Conservation (phyloP, 1,140 invertebrate genomes). For the Ostrea edulis region DNA sequence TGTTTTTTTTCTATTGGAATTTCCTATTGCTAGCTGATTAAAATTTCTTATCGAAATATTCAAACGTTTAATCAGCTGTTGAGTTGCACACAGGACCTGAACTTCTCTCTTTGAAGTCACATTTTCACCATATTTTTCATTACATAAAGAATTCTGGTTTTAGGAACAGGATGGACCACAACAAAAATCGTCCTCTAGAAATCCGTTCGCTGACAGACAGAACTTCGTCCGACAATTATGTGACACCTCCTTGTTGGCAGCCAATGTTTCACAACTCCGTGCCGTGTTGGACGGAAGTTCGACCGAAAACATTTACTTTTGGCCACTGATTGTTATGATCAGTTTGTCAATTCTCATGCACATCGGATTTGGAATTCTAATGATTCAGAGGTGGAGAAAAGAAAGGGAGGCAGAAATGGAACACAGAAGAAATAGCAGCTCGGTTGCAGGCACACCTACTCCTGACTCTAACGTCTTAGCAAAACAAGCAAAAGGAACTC, state of each 20-base stretch:
- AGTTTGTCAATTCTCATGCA: not conserved
- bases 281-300: not conserved
- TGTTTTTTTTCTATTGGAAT: no score
- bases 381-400: not conserved
- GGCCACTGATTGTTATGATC: not conserved
- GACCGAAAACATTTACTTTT: not conserved
- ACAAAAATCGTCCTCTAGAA: not conserved
- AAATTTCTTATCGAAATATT: not conserved
- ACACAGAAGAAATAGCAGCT: no score
- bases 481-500: not conserved
- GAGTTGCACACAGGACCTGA: not conserved
- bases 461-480: no score
- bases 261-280: conserved; percentile 3
- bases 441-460: no score
- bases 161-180: not conserved
- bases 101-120: not conserved
- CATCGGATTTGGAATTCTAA: not conserved
- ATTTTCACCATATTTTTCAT: not conserved
- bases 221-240: not conserved
- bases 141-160: not conserved
- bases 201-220: not conserved
- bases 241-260: not conserved
- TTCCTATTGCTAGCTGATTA: no score
- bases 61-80: not conserved
- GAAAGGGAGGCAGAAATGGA: no score